Evolutionary conservation across 2,888 invertebrate species (phyloP).

Genomic region (Agrotis segetum): DNA sequence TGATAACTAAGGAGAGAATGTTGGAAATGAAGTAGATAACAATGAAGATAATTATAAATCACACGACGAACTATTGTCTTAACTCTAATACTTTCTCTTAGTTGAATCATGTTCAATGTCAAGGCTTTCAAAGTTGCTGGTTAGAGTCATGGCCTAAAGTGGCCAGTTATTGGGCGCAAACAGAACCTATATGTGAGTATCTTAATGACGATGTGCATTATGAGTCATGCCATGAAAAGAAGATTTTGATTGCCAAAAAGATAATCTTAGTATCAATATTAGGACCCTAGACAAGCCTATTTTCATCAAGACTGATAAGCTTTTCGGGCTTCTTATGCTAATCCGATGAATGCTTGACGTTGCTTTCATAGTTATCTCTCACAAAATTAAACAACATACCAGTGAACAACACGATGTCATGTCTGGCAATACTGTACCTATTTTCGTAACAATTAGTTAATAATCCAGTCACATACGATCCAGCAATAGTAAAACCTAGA

Average conservation of each 20-base stretch:
- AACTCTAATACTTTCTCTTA: constrained; percentile 1
- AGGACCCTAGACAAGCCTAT: too few relatives aligned
- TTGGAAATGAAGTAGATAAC: constrained; percentile 6
- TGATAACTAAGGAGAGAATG: constrained; percentile 3
- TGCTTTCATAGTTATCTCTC: not conserved
- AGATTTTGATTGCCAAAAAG: too few relatives aligned
- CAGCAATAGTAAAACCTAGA: constrained; percentile 9
- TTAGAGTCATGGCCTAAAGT: too few relatives aligned
- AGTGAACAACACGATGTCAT: constrained; percentile 8
- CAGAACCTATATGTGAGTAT: too few relatives aligned
- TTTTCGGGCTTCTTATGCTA: too few relatives aligned
- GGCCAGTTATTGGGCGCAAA: too few relatives aligned
- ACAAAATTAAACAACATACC: not conserved
- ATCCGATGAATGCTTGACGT: not conserved
- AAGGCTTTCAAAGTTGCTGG: too few relatives aligned
- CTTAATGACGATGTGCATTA: too few relatives aligned
- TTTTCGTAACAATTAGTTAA: constrained; percentile 31
- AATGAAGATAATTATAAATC: constrained; percentile 6
- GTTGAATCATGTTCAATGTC: not conserved
- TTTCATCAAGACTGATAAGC: too few relatives aligned
- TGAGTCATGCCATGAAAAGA: too few relatives aligned
- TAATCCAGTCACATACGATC: constrained; percentile 34
- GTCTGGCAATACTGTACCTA: not conserved
- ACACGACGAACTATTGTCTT: constrained; percentile 2
- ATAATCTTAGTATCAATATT: too few relatives aligned